Percentiles rank a stretch among this genome's conserved stretches.
Conservation (phyloP, 2,797 vertebrate genomes). For the Rousettus madagascariensis region DNA sequence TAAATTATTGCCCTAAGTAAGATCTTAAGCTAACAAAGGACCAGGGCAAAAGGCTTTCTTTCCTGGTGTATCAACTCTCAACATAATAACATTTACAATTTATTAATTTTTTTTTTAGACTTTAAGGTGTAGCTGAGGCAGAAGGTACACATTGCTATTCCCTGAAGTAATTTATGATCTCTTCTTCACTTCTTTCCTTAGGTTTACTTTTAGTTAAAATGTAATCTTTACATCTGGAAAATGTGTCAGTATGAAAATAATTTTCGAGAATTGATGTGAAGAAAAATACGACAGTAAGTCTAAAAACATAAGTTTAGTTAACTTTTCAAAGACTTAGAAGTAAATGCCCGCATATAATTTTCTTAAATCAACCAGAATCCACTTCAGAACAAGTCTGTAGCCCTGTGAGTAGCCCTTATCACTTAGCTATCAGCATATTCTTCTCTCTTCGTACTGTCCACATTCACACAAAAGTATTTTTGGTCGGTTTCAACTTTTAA, state of each 20-base stretch:
- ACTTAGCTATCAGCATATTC: not conserved
- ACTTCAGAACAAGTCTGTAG: not conserved
- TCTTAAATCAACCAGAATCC: not conserved
- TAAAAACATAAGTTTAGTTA: not conserved
- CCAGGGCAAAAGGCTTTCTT: not conserved
- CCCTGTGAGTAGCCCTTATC: not conserved
- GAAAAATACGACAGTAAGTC: not conserved
- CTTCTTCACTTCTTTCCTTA: not conserved
- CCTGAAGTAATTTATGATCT: not conserved
- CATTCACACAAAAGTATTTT: not conserved
- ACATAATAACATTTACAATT: not conserved
- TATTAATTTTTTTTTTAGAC: not conserved
- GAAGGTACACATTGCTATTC: not conserved
- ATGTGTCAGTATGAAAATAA: not conserved
- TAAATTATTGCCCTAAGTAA: not conserved
- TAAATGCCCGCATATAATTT: not conserved
- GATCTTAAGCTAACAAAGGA: not conserved
- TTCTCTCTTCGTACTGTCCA: not conserved
- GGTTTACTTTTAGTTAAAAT: slow-evolving; percentile 41
- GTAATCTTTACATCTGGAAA: not conserved
- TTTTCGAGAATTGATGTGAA: slow-evolving; percentile 10
- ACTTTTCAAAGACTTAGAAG: not conserved
- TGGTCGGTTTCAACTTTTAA: not conserved
- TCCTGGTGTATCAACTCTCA: not conserved
- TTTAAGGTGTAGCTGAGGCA: not conserved